Percentiles rank a stretch among this genome's conserved stretches.
Conservation (phyloP, 1,140 invertebrate genomes). For the Aplysia californica region DNA sequence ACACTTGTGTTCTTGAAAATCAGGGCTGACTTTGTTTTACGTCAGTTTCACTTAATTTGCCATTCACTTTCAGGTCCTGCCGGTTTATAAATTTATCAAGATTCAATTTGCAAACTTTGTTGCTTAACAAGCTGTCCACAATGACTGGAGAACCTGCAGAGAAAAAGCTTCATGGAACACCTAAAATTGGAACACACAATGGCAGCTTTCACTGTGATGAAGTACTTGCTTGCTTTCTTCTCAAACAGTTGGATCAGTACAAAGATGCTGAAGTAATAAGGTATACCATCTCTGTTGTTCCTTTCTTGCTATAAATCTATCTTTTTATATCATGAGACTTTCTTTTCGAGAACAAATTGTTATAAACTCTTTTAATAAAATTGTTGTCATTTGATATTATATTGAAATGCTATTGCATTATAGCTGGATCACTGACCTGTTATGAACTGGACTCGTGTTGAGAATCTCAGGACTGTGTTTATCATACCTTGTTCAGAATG, state of each 20-base stretch:
- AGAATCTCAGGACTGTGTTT: background rate
- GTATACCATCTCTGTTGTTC: conserved; percentile 38
- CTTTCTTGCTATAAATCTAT: background rate
- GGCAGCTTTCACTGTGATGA: conserved; percentile 96
- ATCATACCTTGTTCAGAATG: too few species aligned
- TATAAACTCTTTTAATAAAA: background rate
- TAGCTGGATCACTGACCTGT: background rate
- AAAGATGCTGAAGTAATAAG: conserved; percentile 86
- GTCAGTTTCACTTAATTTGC: background rate
- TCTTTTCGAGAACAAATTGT: background rate
- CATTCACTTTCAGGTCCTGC: background rate
- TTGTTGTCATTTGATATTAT: background rate
- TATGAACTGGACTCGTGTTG: background rate
- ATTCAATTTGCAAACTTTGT: too few species aligned
- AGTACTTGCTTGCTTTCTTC: conserved; percentile 90
- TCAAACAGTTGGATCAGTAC: conserved; percentile 85
- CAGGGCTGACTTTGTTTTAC: background rate
- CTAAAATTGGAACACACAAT: conserved; percentile 74
- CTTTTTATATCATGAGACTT: background rate
- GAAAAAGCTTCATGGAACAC: conserved; percentile 35
- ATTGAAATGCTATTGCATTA: background rate
- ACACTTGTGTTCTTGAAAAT: background rate
- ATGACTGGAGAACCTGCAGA: conserved; percentile 27
- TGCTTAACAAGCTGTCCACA: too few species aligned
- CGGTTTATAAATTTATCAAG: background rate